phyloP scores from a whole-genome alignment of 2,113 vertebrate species.

The Melanocharis versteri region DNA sequence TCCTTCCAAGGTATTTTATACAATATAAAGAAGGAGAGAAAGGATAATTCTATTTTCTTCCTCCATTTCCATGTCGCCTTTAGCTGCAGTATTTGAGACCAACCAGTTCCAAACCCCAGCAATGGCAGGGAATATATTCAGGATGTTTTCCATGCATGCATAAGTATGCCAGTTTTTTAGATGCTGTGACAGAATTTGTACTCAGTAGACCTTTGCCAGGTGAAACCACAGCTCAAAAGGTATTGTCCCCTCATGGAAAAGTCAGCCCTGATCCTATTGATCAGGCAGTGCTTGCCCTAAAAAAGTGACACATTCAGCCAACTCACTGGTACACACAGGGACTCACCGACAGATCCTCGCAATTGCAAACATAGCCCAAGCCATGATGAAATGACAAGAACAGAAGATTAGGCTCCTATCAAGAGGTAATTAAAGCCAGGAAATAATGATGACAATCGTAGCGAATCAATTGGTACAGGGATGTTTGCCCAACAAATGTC shows the following conservation, averaged over 20 bases:
- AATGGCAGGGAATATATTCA: background rate
- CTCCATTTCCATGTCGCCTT: background rate
- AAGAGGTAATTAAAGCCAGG: conserved; percentile 38
- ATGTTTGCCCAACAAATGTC: conserved; percentile 61
- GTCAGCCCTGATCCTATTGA: background rate
- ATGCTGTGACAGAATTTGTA: background rate
- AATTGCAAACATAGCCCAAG: background rate
- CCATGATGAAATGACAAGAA: background rate
- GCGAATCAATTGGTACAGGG: background rate
- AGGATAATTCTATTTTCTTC: background rate
- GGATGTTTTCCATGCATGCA: background rate
- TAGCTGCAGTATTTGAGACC: background rate
- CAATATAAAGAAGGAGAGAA: background rate
- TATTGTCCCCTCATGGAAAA: background rate
- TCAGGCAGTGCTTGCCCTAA: background rate
- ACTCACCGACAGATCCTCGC: background rate
- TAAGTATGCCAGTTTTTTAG: background rate
- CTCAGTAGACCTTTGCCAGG: background rate
- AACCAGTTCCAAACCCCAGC: background rate
- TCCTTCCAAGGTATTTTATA: background rate
- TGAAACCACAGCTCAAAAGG: background rate
- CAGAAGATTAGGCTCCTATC: conserved; percentile 26
- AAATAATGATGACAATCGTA: background rate
- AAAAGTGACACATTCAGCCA: background rate
- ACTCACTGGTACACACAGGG: background rate